Conservation (phyloP, 2,797 vertebrate species). For the Siniperca undulata region DNA sequence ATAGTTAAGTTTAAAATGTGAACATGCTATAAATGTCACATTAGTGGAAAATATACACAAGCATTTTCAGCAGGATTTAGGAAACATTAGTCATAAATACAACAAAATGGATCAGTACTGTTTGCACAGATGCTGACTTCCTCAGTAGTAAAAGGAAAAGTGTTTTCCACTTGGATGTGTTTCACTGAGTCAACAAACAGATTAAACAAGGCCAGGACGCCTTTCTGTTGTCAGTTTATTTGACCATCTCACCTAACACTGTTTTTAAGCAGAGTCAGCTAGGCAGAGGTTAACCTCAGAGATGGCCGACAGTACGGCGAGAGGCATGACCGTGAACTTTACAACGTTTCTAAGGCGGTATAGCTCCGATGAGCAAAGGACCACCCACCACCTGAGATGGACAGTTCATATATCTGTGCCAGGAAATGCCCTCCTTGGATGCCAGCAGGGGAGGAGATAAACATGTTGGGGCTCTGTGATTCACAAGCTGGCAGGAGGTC, state of each 20-base stretch:
- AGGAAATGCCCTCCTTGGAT: slow-evolving; percentile 81
- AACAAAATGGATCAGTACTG: slow-evolving; percentile 49
- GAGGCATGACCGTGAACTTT: slow-evolving; percentile 76
- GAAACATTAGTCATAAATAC: slow-evolving; percentile 58
- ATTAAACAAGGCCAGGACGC: slow-evolving; percentile 48
- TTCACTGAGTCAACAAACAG: slow-evolving; percentile 74
- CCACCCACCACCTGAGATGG: slow-evolving; percentile 80
- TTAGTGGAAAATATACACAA: slow-evolving; percentile 50
- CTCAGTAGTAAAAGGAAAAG: slow-evolving; percentile 57
- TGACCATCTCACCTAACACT: slow-evolving; percentile 66
- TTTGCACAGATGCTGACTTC: slow-evolving; percentile 74
- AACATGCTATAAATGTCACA: slow-evolving; percentile 23
- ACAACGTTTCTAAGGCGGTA: slow-evolving; percentile 57
- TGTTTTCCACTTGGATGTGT: slow-evolving; percentile 67
- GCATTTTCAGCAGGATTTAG: slow-evolving; percentile 43
- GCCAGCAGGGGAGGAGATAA: slow-evolving; percentile 78
- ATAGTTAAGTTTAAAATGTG: not conserved
- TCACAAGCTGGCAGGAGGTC: slow-evolving; percentile 71
- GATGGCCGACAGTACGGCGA: slow-evolving; percentile 62
- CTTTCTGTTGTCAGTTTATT: slow-evolving; percentile 70
- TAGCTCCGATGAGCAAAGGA: slow-evolving; percentile 61
- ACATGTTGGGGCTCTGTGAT: slow-evolving; percentile 72
- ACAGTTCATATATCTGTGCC: slow-evolving; percentile 66
- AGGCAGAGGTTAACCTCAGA: slow-evolving; percentile 65
- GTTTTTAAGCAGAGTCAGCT: slow-evolving; percentile 61